These are phyloP conservation scores for Melikaiella ostensackeni DNA, from an alignment of 2,888 invertebrate species.

Conservation along the genomic window DNA sequence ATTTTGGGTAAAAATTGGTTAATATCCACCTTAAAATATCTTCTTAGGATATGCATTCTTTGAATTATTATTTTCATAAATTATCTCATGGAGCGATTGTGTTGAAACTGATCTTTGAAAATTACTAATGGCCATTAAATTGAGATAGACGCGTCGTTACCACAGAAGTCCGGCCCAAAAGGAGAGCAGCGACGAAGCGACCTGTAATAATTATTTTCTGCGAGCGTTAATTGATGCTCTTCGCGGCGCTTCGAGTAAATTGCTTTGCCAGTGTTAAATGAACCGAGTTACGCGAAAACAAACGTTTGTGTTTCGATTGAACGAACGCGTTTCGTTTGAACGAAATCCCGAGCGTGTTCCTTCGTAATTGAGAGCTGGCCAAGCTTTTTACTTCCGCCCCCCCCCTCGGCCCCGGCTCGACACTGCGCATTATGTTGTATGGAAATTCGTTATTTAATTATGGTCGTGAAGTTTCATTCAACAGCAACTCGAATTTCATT, in stretches of 20 bases:
- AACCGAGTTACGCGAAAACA: slow-evolving; percentile 51
- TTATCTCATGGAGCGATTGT: not conserved
- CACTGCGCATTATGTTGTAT: slow-evolving; percentile 32
- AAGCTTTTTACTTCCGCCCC: slow-evolving; percentile 30
- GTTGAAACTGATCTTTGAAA: not conserved
- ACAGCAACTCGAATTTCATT: not conserved
- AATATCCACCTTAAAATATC: no score
- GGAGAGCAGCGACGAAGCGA: slow-evolving; percentile 40
- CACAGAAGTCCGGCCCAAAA: slow-evolving; percentile 37
- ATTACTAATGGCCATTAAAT: not conserved
- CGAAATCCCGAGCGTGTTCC: slow-evolving; percentile 46
- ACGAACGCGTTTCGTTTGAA: slow-evolving; percentile 50
- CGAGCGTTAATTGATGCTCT: slow-evolving; percentile 52
- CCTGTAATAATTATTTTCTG: slow-evolving; percentile 50
- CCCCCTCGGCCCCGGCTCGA: not conserved
- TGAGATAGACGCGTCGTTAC: not conserved
- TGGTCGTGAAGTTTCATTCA: slow-evolving; percentile 17
- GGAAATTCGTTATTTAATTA: slow-evolving; percentile 36
- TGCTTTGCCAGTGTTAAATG: slow-evolving; percentile 49
- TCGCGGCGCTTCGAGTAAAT: slow-evolving; percentile 50
- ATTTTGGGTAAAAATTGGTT: no score
- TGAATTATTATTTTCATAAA: no score
- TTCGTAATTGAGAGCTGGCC: slow-evolving; percentile 38
- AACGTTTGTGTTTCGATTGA: slow-evolving; percentile 52
- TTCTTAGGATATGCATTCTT: no score